A percentile compares a stretch with the other conserved stretches of the same genome.
Conservation (phyloP, 2,888 invertebrate genomes). For the Exocentrus adspersus region DNA sequence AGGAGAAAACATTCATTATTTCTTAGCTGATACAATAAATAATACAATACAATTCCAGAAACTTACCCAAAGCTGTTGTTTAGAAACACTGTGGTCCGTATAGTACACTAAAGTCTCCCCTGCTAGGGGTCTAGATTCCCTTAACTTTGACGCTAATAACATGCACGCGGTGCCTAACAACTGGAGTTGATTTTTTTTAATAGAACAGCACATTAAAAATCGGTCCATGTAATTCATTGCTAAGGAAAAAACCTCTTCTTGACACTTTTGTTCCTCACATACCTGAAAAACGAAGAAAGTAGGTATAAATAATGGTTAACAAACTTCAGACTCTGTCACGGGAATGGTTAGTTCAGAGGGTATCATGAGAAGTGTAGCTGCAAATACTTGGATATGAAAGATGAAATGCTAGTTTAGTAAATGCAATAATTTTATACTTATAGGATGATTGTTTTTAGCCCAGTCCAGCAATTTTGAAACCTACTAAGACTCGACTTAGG, state of each 20-base stretch:
- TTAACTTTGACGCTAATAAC: constrained; percentile 91
- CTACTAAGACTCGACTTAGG: neutral
- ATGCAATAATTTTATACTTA: too few species aligned
- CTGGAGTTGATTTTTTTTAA: constrained; percentile 89
- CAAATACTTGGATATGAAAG: too few species aligned
- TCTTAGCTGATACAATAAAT: too few species aligned
- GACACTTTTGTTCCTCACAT: constrained; percentile 92
- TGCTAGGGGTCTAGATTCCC: constrained; percentile 84
- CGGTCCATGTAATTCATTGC: constrained; percentile 95
- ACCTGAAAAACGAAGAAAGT: constrained; percentile 71
- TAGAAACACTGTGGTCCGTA: constrained; percentile 92
- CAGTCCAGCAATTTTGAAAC: neutral
- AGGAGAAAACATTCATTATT: too few species aligned
- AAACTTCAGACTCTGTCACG: too few species aligned
- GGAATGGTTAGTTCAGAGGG: too few species aligned
- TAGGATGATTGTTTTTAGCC: constrained; percentile 21
- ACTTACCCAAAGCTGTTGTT: constrained; percentile 83
- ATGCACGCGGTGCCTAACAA: constrained; percentile 92
- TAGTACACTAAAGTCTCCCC: constrained; percentile 88
- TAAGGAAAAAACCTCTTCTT: constrained; percentile 92
- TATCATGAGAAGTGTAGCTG: too few species aligned
- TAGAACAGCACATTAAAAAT: constrained; percentile 85
- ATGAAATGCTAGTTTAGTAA: too few species aligned
- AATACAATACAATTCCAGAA: neutral
- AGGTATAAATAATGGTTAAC: too few species aligned